These are phyloP conservation scores for Hepsetus odoe DNA, from an alignment of 2,113 vertebrate species.

Conservation along the genomic window DNA sequence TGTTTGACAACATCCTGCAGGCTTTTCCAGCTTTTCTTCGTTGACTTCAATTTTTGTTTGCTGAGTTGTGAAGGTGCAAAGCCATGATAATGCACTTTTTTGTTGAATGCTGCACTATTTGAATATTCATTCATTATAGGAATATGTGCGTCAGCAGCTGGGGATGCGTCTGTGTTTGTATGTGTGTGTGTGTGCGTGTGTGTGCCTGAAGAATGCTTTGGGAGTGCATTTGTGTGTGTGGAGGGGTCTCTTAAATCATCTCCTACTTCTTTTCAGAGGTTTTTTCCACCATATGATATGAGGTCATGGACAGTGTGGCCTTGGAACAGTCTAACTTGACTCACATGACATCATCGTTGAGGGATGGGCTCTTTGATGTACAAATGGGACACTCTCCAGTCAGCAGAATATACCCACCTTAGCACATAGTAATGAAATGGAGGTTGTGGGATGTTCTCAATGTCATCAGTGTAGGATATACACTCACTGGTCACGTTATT, in stretches of 20 bases:
- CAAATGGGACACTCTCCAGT: no score
- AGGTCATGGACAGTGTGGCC: neutral
- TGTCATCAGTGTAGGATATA: neutral
- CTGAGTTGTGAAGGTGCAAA: slow-evolving; percentile 4
- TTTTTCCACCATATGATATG: neutral
- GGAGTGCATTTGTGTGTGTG: slow-evolving; percentile 11
- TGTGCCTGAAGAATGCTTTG: neutral
- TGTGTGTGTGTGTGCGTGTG: neutral
- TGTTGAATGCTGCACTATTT: neutral
- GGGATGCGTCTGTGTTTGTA: neutral
- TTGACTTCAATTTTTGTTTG: slow-evolving; percentile 20
- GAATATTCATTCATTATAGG: slow-evolving; percentile 15
- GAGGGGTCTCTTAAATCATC: slow-evolving; percentile 3
- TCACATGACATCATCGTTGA: neutral
- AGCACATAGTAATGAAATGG: no score
- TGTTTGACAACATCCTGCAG: slow-evolving; percentile 21
- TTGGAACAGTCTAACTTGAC: neutral
- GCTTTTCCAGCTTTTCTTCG: neutral
- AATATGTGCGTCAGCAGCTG: slow-evolving; percentile 13
- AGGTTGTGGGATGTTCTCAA: no score
- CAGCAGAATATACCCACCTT: no score
- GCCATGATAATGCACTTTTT: neutral
- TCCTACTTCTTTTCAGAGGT: neutral
- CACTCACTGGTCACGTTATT: neutral
- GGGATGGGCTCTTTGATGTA: no score